Evolutionary conservation across 2,113 vertebrate genomes (phyloP), one percentile per base, ranked within the genome.

Genomic region (Atlantisia rogersi): DNA sequence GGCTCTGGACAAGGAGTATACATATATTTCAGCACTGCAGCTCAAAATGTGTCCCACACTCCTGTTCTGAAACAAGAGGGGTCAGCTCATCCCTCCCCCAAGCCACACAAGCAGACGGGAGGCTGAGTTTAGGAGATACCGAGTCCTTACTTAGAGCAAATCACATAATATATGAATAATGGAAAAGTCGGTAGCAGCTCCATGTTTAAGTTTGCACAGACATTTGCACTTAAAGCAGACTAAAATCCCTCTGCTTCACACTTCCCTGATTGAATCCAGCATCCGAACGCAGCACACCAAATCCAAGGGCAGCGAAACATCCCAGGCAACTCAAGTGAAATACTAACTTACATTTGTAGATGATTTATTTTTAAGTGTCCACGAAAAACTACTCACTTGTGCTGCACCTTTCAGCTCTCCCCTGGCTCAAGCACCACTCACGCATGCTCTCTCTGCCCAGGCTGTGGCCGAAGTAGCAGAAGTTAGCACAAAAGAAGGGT

Each of bases 171-270:
- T 3, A 71, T 60, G 71, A 94, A 95, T 92, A 94, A 92, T 46
- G 50, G 59, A 92, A 44, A 39, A 91, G 64, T 18, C 79, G 32
- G 19, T 11, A 42, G 84, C 92, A 96, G 73, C 44, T 92, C 68
- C 50, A 6, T 18, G 11, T 29, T 39, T 59, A 82, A 84, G 56
- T 91, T 86, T 65, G 70, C 75, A 73, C 71, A 91, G 79, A 86
- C 80, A 86, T 93, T 93, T 88, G 78, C 80, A 80, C 89, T 71
- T 88, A 82, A 75, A 93, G 88, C 70, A 74, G 77, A 14, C 48
- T 73, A 65, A 89, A 81, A 80, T 77, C 82, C 88, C 48, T 18
- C 26, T 82, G 87, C 53, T 88, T 93, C 94, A 62, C 73, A 77
- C 82, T 81, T 68, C 56, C 60, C 64, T 63, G 46, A 76, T 29